Base-by-base conservation (phyloP, 1,140 invertebrate species). In the Saccostrea glomerata region DNA sequence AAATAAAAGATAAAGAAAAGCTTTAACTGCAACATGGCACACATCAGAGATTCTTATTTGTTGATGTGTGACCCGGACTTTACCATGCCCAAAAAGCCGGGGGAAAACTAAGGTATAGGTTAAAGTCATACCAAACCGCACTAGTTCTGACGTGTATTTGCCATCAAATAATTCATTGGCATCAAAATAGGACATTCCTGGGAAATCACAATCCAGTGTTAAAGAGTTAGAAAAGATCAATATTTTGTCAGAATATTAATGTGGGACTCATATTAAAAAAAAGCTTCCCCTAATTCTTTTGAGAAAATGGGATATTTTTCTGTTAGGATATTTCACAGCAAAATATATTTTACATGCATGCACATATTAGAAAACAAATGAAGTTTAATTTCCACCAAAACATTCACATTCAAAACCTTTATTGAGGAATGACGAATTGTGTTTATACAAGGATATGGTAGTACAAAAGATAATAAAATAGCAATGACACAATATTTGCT, bases 141-240 rank as follows among this genome's bases (percentile, higher is more conserved):
- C 82, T 36, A 89, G 86, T 55, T 89, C 88, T 77, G 88, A 89
- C 47, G 88, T 87, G 86, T 89, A 86, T 84, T 89, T 89, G 70
- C 88, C 88, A 85, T 89, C 88, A 89, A 89, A 89, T 82, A 89
- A 63, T 84, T 89, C 88, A 40, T 87, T 63, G 55, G 88, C 82
- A 86, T 89, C 88, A 84, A 89, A 54, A 82, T 89, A 89, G 54
- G 85, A 82, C 63, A 85, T 55, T 84, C 82, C 86, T 86, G 85
- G 82, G 23, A 77, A 77, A 77, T 84, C 17, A 56, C 55, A 77
- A 88, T 1, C 56, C 55, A 60, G 36, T 82, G 40, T 66, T 82
- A 36, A 58, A 77, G 40, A 60, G 55, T 84, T 30, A 84, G 82
- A 54, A n/a, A 63, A 70, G 25, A 17, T 63, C 15, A 63, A 63